Percentiles rank a stretch among this genome's conserved stretches.
Evolutionary conservation across 2,888 invertebrate genomes (phyloP).

Genomic region (Aspidiotus destructor): DNA sequence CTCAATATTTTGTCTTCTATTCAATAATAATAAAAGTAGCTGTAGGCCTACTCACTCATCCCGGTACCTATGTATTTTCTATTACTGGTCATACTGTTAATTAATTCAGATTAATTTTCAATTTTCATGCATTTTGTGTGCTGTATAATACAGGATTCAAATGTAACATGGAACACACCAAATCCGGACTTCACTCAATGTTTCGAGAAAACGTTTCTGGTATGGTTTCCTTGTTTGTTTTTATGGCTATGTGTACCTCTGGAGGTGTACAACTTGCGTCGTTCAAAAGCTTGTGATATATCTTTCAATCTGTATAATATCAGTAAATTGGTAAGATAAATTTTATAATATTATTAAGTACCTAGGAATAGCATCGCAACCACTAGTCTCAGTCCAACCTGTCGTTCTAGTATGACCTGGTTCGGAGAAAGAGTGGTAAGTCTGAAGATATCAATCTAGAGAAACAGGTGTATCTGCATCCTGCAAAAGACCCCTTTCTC

Average conservation of each 20-base stretch:
- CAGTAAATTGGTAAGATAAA: slow-evolving; percentile 50
- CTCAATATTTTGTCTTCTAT: background rate
- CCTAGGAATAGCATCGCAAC: too few relatives aligned
- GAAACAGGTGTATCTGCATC: too few relatives aligned
- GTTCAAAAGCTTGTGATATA: slow-evolving; percentile 66
- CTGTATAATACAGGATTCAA: slow-evolving; percentile 56
- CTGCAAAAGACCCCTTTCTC: too few relatives aligned
- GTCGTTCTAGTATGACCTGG: background rate
- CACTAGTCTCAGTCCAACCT: background rate
- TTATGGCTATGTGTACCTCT: slow-evolving; percentile 67
- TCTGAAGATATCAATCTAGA: too few relatives aligned
- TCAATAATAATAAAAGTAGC: too few relatives aligned
- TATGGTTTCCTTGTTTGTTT: slow-evolving; percentile 81
- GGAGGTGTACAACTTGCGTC: slow-evolving; percentile 64
- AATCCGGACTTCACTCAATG: slow-evolving; percentile 81
- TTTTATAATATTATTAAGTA: background rate
- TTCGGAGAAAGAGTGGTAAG: background rate
- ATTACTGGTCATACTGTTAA: too few relatives aligned
- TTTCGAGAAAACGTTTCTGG: slow-evolving; percentile 79
- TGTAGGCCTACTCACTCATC: too few relatives aligned
- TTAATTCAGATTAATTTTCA: too few relatives aligned
- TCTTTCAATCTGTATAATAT: slow-evolving; percentile 62
- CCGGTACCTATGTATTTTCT: too few relatives aligned
- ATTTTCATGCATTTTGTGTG: background rate
- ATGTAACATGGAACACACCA: slow-evolving; percentile 69